Conservation (phyloP, 2,888 invertebrate species). For the Andrena haemorrhoa region DNA sequence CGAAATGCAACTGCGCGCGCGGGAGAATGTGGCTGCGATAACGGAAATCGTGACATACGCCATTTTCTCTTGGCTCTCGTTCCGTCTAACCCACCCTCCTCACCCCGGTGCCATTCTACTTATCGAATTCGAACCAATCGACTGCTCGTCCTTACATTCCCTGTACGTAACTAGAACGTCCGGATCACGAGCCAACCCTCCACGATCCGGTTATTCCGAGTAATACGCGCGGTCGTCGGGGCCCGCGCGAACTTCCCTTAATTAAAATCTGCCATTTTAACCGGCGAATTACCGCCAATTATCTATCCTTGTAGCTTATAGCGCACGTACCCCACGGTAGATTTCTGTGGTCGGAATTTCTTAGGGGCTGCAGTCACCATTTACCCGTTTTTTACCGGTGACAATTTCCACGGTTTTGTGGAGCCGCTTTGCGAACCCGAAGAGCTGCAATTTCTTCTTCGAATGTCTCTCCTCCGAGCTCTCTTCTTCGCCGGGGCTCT, state of each 20-base stretch:
- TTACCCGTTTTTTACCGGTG: too few species aligned
- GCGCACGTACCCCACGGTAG: background rate
- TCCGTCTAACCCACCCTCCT: background rate
- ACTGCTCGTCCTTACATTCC: conserved; percentile 35
- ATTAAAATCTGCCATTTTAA: conserved; percentile 46
- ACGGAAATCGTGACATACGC: conserved; percentile 71
- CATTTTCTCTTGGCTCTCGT: conserved; percentile 60
- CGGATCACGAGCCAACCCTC: conserved; percentile 5
- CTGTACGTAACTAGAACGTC: conserved; percentile 36
- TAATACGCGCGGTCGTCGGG: conserved; percentile 17
- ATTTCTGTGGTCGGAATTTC: background rate
- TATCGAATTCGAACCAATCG: conserved; percentile 64
- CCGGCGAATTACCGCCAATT: conserved; percentile 37
- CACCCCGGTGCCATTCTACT: conserved; percentile 48
- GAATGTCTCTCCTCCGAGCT: too few species aligned
- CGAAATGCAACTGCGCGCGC: conserved; percentile 60
- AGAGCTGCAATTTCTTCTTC: too few species aligned
- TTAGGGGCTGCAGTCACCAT: background rate
- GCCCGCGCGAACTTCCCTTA: conserved; percentile 37
- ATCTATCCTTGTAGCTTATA: conserved; percentile 6
- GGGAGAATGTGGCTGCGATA: conserved; percentile 59
- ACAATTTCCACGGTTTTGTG: too few species aligned
- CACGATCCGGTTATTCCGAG: conserved; percentile 18
- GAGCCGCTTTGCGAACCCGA: too few species aligned
- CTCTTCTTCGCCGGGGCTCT: background rate